Conservation (phyloP, 2,797 vertebrate genomes). For the Schizopygopsis pylzovi region DNA sequence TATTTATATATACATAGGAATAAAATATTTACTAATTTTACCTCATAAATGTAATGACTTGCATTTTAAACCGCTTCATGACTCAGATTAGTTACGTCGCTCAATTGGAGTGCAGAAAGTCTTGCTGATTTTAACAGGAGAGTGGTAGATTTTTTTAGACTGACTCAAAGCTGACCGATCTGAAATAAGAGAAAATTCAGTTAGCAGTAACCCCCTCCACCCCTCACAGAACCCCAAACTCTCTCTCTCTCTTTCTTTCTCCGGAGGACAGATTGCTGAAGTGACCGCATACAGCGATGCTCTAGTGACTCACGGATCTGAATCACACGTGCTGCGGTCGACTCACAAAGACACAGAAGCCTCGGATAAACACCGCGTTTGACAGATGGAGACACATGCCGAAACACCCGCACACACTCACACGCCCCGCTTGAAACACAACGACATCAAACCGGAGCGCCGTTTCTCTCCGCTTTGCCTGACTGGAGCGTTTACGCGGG, state of each 20-base stretch:
- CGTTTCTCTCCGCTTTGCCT: conserved; percentile 16
- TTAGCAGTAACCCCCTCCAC: not conserved
- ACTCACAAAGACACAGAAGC: conserved; percentile 54
- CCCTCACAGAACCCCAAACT: not conserved
- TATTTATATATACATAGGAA: not conserved
- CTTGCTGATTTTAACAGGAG: not conserved
- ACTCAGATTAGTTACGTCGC: not conserved
- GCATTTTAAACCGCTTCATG: not conserved
- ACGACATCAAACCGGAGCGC: not conserved
- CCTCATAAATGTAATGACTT: not conserved
- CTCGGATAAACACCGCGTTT: conserved; percentile 44
- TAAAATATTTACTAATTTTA: not conserved
- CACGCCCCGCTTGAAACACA: not conserved
- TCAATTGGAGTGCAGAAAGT: not conserved
- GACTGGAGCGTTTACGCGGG: conserved; percentile 22
- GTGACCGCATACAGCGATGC: not conserved
- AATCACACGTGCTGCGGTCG: conserved; percentile 55
- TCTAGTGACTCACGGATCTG: conserved; percentile 58
- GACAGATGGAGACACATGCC: conserved; percentile 44
- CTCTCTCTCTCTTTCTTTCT: not conserved
- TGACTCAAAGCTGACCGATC: not conserved
- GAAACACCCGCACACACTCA: conserved; percentile 6
- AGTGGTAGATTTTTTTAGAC: not conserved
- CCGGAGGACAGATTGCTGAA: conserved; percentile 10
- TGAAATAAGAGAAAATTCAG: not conserved